A percentile compares a stretch with the other conserved stretches of the same genome.
These are phyloP conservation scores for Xiphydria camelus DNA, from an alignment of 2,888 invertebrate genomes.

Conservation along the genomic window DNA sequence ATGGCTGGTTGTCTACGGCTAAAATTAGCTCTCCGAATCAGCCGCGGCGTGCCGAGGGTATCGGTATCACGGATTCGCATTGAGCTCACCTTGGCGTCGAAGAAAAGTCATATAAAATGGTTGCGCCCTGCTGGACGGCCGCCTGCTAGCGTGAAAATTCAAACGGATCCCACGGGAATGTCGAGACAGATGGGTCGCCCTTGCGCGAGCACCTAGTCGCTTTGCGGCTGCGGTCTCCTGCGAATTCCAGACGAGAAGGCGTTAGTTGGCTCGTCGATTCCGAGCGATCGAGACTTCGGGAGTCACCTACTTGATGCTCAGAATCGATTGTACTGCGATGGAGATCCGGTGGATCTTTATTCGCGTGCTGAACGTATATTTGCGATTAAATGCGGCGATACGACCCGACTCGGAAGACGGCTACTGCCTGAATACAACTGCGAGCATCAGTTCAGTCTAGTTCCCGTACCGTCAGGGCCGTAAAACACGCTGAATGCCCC, in stretches of 20 bases:
- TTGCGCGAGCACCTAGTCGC: constrained; percentile 38
- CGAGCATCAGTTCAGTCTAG: no score
- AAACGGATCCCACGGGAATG: constrained; percentile 12
- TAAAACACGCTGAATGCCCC: constrained; percentile 1
- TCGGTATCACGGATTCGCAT: no score
- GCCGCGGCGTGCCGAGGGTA: no score
- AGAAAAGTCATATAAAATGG: constrained; percentile 97
- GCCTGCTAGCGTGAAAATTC: constrained; percentile 56
- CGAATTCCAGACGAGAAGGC: not conserved
- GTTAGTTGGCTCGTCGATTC: not conserved
- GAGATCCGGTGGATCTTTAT: not conserved
- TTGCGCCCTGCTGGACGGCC: constrained; percentile 85
- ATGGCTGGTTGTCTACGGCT: constrained; percentile 53
- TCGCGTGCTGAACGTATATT: constrained; percentile 14
- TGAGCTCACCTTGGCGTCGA: constrained; percentile 83
- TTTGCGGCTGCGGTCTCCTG: constrained; percentile 21
- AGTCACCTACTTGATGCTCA: not conserved
- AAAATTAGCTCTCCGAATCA: constrained; percentile 40
- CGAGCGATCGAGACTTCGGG: no score
- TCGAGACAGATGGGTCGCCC: constrained; percentile 52
- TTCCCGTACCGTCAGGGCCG: no score
- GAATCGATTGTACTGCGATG: not conserved
- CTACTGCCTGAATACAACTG: constrained; percentile 44
- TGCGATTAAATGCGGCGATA: constrained; percentile 25
- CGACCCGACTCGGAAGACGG: constrained; percentile 36